These are phyloP conservation scores for Pararge aegeria DNA, from an alignment of 1,140 invertebrate genomes.

Conservation along the genomic window DNA sequence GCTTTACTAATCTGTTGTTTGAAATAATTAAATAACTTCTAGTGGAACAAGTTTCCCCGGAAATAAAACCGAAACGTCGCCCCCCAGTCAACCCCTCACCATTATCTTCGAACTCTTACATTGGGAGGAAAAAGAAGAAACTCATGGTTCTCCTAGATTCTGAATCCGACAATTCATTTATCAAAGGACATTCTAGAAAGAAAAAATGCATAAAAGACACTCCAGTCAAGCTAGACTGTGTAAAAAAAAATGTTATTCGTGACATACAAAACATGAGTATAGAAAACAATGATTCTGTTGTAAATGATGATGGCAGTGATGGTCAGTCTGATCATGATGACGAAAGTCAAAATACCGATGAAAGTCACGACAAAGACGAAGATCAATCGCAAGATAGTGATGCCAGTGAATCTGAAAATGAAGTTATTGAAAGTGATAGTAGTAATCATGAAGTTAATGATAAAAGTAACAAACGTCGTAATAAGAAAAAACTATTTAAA, in stretches of 20 bases:
- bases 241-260: constrained; percentile 12
- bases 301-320: constrained; percentile 22
- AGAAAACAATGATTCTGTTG: constrained; percentile 33
- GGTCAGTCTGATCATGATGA: constrained; percentile 1
- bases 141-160: constrained; percentile 55
- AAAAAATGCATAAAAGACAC: constrained; percentile 65
- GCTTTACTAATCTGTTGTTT: no score
- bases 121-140: constrained; percentile 53
- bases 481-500: neutral
- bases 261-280: constrained; percentile 36
- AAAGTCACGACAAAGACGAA: constrained; percentile 27
- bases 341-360: constrained; percentile 14
- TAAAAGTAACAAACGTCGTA: neutral
- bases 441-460: neutral
- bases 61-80: constrained; percentile 49
- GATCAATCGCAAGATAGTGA: constrained; percentile 12
- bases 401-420: constrained; percentile 1
- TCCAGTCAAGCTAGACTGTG: constrained; percentile 48
- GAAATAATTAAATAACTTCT: constrained; percentile 3
- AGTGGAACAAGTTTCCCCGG: constrained; percentile 51
- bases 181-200: constrained; percentile 52
- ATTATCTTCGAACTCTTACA: constrained; percentile 41
- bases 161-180: constrained; percentile 65
- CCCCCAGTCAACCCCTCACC: constrained; percentile 26
- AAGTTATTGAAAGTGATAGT: neutral